phyloP scores from a whole-genome alignment of 2,113 vertebrate species.

The Theropithecus gelada region DNA sequence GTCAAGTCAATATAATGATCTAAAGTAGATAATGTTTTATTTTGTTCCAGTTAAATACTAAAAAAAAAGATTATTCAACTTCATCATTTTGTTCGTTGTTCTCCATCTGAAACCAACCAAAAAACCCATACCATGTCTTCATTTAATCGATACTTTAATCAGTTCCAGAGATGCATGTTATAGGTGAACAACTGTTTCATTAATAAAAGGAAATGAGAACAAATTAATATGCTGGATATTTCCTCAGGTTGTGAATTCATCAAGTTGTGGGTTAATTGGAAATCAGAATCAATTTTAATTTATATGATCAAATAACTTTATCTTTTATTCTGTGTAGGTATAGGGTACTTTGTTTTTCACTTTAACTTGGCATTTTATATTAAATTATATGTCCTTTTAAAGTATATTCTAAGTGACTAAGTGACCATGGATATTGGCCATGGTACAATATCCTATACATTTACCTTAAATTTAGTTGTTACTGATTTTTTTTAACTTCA shows the following conservation, averaged over 20 bases:
- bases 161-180: slow-evolving; percentile 12
- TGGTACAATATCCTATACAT: background rate
- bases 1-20: background rate
- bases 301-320: background rate
- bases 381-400: background rate
- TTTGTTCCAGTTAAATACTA: background rate
- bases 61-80: background rate
- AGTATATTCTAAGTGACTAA: background rate
- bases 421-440: background rate
- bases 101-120: background rate
- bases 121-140: background rate
- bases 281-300: slow-evolving; percentile 42
- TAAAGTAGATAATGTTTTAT: background rate
- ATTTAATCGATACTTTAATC: slow-evolving; percentile 8
- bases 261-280: slow-evolving; percentile 6
- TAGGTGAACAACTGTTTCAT: background rate
- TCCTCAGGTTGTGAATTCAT: slow-evolving; percentile 4
- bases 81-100: background rate
- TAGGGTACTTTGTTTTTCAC: background rate
- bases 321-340: background rate
- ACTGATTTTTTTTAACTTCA: background rate
- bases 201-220: slow-evolving; percentile 4
- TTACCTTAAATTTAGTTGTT: background rate
- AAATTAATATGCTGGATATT: background rate
- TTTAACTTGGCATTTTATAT: background rate